Evolutionary conservation across 2,888 invertebrate species (phyloP).

Genomic region (Resseliella maxima): DNA sequence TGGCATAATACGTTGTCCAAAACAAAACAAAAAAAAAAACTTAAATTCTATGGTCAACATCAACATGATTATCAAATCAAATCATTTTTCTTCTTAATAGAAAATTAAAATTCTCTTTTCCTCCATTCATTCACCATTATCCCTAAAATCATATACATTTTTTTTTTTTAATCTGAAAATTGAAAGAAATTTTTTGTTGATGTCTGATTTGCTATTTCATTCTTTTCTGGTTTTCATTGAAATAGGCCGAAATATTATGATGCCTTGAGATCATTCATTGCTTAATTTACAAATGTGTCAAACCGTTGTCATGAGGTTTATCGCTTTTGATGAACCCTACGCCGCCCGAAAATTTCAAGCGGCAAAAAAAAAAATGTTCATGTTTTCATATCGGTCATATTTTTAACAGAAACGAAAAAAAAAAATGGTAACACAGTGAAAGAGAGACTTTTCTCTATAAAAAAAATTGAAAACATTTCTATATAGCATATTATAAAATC

Average conservation of each 20-base stretch:
- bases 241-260: slow-evolving; percentile 3
- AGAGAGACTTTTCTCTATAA: no score
- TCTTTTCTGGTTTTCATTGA: not conserved
- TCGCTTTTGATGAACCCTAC: not conserved
- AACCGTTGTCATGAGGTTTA: not conserved
- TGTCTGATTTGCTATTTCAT: not conserved
- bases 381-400: no score
- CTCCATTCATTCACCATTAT: no score
- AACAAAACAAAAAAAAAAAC: not conserved
- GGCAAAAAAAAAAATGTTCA: no score
- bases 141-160: no score
- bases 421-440: not conserved
- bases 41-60: not conserved
- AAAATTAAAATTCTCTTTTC: no score
- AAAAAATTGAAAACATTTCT: no score
- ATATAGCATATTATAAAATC: not conserved
- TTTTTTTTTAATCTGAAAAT: no score
- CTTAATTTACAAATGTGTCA: not conserved
- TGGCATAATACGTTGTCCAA: not conserved
- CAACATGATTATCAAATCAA: no score
- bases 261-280: slow-evolving; percentile 46
- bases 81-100: no score
- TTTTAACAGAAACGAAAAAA: no score
- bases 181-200: not conserved
- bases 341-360: no score